Evolutionary conservation across 92 coral and sea anemone species (phyloP).

Genomic region (Porites evermanni): DNA sequence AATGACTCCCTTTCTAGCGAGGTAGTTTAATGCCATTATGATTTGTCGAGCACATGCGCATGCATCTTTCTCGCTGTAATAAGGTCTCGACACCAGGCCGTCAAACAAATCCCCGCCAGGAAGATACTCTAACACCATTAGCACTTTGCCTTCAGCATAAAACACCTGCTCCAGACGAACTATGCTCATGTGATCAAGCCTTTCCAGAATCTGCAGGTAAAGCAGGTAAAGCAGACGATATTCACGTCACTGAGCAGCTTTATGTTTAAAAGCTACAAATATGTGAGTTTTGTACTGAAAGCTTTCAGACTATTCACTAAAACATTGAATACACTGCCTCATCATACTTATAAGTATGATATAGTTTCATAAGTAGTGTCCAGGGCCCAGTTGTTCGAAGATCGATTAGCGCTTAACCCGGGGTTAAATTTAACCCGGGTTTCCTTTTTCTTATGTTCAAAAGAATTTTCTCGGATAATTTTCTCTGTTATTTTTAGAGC

Average conservation of each 20-base stretch:
- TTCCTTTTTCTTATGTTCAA: too few species aligned
- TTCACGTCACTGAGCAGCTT: too few species aligned
- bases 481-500: too few species aligned
- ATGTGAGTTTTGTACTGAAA: too few species aligned
- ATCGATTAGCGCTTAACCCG: too few species aligned
- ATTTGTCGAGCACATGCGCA: slow-evolving; percentile 89
- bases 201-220: slow-evolving; percentile 61
- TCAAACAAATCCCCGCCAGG: slow-evolving; percentile 99
- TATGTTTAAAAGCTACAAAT: not conserved
- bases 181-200: slow-evolving; percentile 78
- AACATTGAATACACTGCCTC: too few species aligned
- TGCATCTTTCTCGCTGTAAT: slow-evolving; percentile 93
- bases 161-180: slow-evolving; percentile 86
- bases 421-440: too few species aligned
- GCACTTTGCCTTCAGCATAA: slow-evolving; percentile 66
- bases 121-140: slow-evolving; percentile 88
- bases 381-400: too few species aligned
- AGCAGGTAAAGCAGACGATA: not conserved
- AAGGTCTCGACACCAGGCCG: slow-evolving; percentile 89
- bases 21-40: slow-evolving; percentile 79
- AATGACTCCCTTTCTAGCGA: slow-evolving; percentile 70
- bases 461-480: too few species aligned
- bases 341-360: too few species aligned
- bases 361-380: too few species aligned
- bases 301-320: too few species aligned